Evolutionary conservation across 2,888 invertebrate species (phyloP).

Genomic region (Andrena trimmerana): DNA sequence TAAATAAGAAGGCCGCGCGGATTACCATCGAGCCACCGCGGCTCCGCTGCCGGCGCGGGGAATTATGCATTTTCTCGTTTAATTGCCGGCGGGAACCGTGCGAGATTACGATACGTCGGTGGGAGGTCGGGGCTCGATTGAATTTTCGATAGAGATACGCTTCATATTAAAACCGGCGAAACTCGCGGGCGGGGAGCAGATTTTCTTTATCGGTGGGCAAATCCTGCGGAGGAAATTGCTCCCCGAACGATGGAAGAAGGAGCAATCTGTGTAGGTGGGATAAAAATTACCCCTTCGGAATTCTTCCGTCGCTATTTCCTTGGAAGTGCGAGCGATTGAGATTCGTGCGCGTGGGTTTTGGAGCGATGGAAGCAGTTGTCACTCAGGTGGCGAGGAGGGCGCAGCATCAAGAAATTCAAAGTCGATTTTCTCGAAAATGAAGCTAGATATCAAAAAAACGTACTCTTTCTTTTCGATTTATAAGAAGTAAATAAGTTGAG

Average conservation of each 20-base stretch:
- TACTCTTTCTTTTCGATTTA: no score
- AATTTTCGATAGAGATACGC: conserved; percentile 14
- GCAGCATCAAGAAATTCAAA: no score
- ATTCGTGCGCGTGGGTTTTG: no score
- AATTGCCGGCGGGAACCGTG: conserved; percentile 20
- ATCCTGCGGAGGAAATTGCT: conserved; percentile 25
- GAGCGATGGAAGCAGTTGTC: no score
- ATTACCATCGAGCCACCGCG: conserved; percentile 1
- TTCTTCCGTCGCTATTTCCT: no score
- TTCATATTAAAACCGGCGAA: conserved; percentile 27
- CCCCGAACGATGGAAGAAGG: neutral
- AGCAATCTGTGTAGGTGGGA: no score
- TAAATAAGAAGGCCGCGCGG: conserved; percentile 38
- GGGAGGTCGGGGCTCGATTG: conserved; percentile 8
- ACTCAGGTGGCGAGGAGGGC: no score
- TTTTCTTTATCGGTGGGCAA: conserved; percentile 31
- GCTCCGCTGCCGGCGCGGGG: neutral
- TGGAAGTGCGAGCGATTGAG: no score
- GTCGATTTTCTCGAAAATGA: no score
- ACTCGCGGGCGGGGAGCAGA: conserved; percentile 22
- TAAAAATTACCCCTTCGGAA: no score
- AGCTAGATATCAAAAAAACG: no score
- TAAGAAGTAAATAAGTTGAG: no score
- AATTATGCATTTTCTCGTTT: conserved; percentile 29
- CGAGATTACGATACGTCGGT: conserved; percentile 12